These are phyloP conservation scores for Cephus runcator DNA, from an alignment of 2,888 invertebrate species.

Conservation along the genomic window DNA sequence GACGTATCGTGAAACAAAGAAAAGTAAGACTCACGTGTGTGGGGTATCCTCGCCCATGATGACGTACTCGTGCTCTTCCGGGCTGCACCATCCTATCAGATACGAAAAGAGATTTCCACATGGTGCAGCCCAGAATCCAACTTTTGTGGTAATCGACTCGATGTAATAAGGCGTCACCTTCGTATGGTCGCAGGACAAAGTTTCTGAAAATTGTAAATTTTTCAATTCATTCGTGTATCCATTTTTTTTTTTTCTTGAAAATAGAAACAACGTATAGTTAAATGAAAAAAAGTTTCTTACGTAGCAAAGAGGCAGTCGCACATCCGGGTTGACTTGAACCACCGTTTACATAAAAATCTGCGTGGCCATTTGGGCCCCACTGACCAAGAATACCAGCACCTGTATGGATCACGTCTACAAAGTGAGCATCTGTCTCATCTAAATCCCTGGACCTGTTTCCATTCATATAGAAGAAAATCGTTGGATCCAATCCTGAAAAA, in stretches of 20 bases:
- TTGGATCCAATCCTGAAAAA: conserved; percentile 80
- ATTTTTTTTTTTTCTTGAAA: too few relatives aligned
- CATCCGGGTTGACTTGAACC: conserved; percentile 91
- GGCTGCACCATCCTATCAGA: conserved; percentile 85
- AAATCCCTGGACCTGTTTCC: conserved; percentile 83
- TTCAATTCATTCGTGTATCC: neutral
- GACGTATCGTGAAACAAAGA: neutral
- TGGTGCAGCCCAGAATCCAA: conserved; percentile 88
- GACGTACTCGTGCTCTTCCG: conserved; percentile 81
- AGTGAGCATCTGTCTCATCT: conserved; percentile 83
- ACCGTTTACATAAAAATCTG: conserved; percentile 90
- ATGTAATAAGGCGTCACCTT: conserved; percentile 92
- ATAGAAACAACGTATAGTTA: conserved; percentile 1
- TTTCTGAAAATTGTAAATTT: conserved; percentile 70
- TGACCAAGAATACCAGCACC: conserved; percentile 90
- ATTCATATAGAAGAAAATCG: conserved; percentile 86
- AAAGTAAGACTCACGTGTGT: conserved; percentile 72
- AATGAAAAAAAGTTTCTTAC: conserved; percentile 67
- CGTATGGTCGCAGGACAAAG: conserved; percentile 88
- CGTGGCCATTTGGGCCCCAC: conserved; percentile 90
- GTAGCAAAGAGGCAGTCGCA: conserved; percentile 82
- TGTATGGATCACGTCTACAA: conserved; percentile 86
- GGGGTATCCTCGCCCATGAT: conserved; percentile 88
- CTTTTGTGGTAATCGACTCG: conserved; percentile 83
- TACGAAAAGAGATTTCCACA: conserved; percentile 86